Conservation (phyloP, 2,113 vertebrate genomes). For the Myiopsitta monachus region DNA sequence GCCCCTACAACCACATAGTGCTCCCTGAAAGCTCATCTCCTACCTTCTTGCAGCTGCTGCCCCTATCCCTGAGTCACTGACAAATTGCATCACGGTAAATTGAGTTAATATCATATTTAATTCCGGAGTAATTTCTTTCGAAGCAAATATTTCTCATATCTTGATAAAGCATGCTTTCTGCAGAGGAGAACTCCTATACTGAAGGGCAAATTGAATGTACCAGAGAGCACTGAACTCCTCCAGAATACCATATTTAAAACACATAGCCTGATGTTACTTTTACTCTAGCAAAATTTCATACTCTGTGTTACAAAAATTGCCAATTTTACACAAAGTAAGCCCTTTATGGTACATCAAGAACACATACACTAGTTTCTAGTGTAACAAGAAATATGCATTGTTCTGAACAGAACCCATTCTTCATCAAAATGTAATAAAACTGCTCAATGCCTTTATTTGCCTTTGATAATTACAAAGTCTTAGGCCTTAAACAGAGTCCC, state of each 20-base stretch:
- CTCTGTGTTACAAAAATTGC: neutral
- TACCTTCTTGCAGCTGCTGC: slow-evolving; percentile 4
- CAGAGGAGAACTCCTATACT: neutral
- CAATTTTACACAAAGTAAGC: neutral
- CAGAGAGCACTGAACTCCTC: neutral
- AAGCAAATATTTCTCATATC: neutral
- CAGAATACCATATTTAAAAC: neutral
- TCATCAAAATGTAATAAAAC: neutral
- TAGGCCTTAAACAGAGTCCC: neutral
- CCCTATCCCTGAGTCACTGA: neutral
- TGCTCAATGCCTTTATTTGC: neutral
- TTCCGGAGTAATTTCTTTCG: neutral
- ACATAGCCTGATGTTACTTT: neutral
- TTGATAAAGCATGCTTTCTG: neutral
- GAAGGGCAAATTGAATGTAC: neutral
- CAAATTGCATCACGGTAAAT: neutral
- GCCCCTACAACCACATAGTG: neutral
- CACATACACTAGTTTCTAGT: neutral
- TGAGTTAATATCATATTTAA: slow-evolving; percentile 38
- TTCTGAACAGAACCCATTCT: neutral
- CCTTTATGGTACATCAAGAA: neutral
- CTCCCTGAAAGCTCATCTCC: neutral
- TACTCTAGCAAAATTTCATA: neutral
- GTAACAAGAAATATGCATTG: neutral
- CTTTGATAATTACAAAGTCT: neutral